Evolutionary conservation across 1,140 invertebrate genomes (phyloP).

Genomic region (Pentalonia nigronervosa): DNA sequence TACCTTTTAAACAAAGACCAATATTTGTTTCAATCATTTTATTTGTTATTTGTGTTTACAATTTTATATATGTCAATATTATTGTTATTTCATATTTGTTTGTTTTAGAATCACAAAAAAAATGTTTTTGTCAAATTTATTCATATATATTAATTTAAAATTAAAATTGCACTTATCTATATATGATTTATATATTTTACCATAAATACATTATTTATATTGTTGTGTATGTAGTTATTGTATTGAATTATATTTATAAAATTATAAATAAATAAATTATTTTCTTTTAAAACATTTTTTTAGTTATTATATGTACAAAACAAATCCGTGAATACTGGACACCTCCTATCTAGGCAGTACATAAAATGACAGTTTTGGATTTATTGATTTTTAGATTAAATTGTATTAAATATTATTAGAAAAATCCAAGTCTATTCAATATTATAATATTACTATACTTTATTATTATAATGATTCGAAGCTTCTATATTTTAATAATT

Average conservation of each 20-base stretch:
- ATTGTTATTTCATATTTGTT: not conserved
- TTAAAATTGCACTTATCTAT: not conserved
- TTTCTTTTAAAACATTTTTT: not conserved
- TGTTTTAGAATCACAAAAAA: constrained; percentile 9
- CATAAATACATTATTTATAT: not conserved
- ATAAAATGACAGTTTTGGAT: no score
- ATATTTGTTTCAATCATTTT: not conserved
- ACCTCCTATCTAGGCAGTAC: no score
- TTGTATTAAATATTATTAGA: no score
- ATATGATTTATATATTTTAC: constrained; percentile 14
- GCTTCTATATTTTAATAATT: no score
- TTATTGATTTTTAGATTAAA: no score
- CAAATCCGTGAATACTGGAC: no score
- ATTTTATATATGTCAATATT: not conserved
- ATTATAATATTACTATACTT: no score
- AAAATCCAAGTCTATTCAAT: no score
- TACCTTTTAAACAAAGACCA: not conserved
- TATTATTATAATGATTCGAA: no score
- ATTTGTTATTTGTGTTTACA: not conserved
- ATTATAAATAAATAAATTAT: not conserved
- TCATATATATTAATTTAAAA: not conserved
- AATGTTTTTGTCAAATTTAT: not conserved
- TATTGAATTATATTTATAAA: constrained; percentile 1
- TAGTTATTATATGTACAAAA: no score
- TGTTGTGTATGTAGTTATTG: not conserved